phyloP scores from a whole-genome alignment of 2,797 vertebrate species.

The Pachyuromys duprasi region DNA sequence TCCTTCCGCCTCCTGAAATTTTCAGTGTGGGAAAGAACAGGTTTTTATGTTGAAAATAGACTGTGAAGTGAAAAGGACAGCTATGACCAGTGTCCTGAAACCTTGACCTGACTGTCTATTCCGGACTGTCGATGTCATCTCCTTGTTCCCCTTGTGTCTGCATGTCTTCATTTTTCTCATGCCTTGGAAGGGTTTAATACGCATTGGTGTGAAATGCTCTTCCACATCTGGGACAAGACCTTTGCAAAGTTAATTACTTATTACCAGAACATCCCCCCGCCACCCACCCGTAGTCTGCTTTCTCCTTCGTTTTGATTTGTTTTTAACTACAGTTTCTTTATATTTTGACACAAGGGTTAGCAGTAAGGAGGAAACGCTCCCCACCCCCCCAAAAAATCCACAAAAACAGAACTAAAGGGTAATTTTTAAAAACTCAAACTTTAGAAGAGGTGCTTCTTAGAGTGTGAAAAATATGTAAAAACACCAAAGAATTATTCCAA shows the following conservation, averaged over 20 bases:
- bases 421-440: background rate
- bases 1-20: slow-evolving; percentile 73
- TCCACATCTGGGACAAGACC: background rate
- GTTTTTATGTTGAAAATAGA: slow-evolving; percentile 73
- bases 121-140: background rate
- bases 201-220: background rate
- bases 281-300: background rate
- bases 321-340: slow-evolving; percentile 1
- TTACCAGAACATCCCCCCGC: background rate
- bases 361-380: background rate
- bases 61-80: slow-evolving; percentile 53
- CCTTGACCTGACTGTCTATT: slow-evolving; percentile 15
- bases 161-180: background rate
- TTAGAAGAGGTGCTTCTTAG: background rate
- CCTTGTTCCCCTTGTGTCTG: background rate
- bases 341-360: background rate
- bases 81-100: slow-evolving; percentile 47
- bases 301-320: slow-evolving; percentile 41
- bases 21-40: slow-evolving; percentile 49
- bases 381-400: background rate
- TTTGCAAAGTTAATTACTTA: slow-evolving; percentile 29
- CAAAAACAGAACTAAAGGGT: background rate
- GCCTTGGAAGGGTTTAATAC: background rate
- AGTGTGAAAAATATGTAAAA: slow-evolving; percentile 39
- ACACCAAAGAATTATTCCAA: background rate